A percentile compares a stretch with the other conserved stretches of the same genome.
Evolutionary conservation across 2,113 vertebrate genomes (phyloP).

Genomic region (Agapornis roseicollis): DNA sequence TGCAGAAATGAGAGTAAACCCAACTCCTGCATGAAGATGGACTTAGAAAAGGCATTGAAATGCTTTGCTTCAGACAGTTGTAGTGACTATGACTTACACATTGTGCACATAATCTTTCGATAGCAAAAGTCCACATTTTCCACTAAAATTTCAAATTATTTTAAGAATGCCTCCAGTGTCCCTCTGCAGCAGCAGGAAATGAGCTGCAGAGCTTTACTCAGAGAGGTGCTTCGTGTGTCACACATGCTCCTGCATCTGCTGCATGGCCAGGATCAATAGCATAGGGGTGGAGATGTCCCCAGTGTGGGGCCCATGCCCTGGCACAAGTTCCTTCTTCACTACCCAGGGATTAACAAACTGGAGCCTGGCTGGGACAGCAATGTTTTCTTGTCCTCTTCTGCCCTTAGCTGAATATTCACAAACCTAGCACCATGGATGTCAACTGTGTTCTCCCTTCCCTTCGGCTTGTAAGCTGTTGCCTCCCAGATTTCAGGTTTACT

Average conservation of each 20-base stretch:
- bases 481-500: neutral
- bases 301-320: fast-evolving
- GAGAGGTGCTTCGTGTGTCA: neutral
- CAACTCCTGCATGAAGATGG: neutral
- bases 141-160: neutral
- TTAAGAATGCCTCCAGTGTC: fast-evolving
- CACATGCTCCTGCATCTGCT: neutral
- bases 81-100: neutral
- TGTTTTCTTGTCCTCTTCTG: neutral
- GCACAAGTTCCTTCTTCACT: neutral
- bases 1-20: neutral
- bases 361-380: neutral
- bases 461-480: neutral
- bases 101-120: neutral
- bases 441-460: neutral
- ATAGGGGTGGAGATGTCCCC: neutral
- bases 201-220: neutral
- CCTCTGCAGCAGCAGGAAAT: neutral
- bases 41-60: neutral
- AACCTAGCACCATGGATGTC: neutral
- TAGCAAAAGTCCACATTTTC: neutral
- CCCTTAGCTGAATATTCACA: neutral
- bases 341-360: neutral
- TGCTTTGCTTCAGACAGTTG: neutral
- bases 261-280: neutral